Percentiles rank a stretch among this genome's conserved stretches.
Conservation (phyloP, 2,797 vertebrate species). For the Taenioides sp. region DNA sequence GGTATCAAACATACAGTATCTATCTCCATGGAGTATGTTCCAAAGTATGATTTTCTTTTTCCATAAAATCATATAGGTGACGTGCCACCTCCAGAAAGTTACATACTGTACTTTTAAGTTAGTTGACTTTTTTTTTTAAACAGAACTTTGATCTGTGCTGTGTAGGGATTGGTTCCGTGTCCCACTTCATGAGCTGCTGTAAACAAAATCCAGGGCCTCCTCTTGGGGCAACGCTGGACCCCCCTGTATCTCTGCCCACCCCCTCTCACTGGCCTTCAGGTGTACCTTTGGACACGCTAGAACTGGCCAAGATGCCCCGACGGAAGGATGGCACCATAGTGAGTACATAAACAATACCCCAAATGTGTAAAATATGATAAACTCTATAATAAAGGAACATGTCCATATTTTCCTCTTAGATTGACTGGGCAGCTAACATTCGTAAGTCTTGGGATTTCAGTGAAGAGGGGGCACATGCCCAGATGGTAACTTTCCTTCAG, state of each 20-base stretch:
- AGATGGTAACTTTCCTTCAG: conserved; percentile 66
- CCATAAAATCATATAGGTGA: no score
- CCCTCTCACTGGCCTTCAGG: conserved; percentile 67
- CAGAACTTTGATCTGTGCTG: conserved; percentile 1
- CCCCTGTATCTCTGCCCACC: conserved; percentile 64
- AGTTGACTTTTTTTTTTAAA: no score
- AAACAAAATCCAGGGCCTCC: conserved; percentile 63
- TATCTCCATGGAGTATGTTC: no score
- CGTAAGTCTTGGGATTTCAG: conserved; percentile 76
- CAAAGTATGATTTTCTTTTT: no score
- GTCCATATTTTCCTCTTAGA: conserved; percentile 34
- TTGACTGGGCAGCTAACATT: conserved; percentile 78
- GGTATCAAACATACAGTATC: no score
- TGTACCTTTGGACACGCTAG: conserved; percentile 53
- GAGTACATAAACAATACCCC: conserved; percentile 24
- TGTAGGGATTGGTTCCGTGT: conserved; percentile 78
- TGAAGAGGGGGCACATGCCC: conserved; percentile 70
- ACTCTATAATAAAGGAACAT: no score
- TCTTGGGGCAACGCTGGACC: conserved; percentile 61
- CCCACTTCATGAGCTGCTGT: conserved; percentile 79
- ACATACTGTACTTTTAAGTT: no score
- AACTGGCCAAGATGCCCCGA: conserved; percentile 71
- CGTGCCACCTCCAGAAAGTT: no score
- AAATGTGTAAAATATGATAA: no score
- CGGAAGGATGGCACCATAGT: conserved; percentile 77